phyloP scores from a whole-genome alignment of 2,113 vertebrate genomes.

The Montifringilla adamsi region DNA sequence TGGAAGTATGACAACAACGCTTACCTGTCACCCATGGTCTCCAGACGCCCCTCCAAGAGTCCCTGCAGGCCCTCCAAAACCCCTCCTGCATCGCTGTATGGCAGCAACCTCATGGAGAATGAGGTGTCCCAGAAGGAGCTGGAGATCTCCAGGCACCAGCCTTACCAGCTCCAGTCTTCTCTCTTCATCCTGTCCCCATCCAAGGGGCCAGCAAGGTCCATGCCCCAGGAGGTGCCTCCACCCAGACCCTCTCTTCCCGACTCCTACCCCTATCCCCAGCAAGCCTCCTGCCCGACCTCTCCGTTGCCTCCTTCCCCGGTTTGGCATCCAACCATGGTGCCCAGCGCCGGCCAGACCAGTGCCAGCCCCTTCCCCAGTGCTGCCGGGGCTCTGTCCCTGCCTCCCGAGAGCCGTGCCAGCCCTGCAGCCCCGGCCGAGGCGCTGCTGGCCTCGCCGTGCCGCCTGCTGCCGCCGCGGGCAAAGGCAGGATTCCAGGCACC shows the following conservation, averaged over 20 bases:
- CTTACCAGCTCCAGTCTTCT: conserved; percentile 88
- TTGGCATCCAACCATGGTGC: conserved; percentile 65
- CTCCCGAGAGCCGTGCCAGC: conserved; percentile 36
- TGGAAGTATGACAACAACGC: conserved; percentile 88
- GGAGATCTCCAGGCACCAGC: conserved; percentile 86
- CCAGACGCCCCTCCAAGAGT: conserved; percentile 65
- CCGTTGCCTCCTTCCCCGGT: conserved; percentile 63
- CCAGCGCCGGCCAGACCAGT: conserved; percentile 37
- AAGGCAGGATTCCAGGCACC: conserved; percentile 81
- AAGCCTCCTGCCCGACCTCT: conserved; percentile 76
- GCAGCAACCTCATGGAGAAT: conserved; percentile 70
- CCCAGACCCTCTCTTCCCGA: conserved; percentile 72
- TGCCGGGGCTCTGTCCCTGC: background rate
- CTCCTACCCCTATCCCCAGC: conserved; percentile 53
- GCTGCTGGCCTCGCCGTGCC: conserved; percentile 76
- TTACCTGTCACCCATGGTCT: conserved; percentile 68
- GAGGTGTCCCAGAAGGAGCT: conserved; percentile 85
- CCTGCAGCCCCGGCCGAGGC: conserved; percentile 18
- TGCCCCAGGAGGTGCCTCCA: conserved; percentile 79
- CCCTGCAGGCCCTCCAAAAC: conserved; percentile 74
- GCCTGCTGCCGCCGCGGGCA: conserved; percentile 77
- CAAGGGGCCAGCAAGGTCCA: conserved; percentile 77
- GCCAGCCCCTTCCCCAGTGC: conserved; percentile 68
- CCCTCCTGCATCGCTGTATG: conserved; percentile 73
- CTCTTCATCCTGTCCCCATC: conserved; percentile 89